Base-by-base conservation (phyloP, 1,140 invertebrate species). In the Nautilus pompilius region DNA sequence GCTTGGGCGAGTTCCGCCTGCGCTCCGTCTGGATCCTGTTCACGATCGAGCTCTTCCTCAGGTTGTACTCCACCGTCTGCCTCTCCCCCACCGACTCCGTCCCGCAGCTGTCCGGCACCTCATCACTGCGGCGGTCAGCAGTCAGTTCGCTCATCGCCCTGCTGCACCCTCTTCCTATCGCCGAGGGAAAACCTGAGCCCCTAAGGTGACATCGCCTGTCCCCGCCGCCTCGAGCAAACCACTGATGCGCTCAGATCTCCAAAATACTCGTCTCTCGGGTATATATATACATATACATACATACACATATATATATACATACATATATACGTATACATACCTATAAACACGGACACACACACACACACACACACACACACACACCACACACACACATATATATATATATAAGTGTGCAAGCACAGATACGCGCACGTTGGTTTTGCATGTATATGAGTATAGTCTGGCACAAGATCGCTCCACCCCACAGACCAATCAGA, bases 21-120 rank as follows among this genome's bases (percentile, higher is more conserved):
- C 78, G 73, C 58, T 86, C 84, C 13, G 79, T 80, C 66, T 86
- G 80, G 49, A 85, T 79, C 36, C 85, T 68, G 46, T 85, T 86
- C 56, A 84, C 80, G 30, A 86, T 80, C 5, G 85, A 86, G 26
- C 83, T 79, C 3, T 82, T 80, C 15, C 86, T 71, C 15, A 87
- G 78, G 56, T 86, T 86, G 71, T 87, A 87, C 69, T 86, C 70
- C 32, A 63, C 69, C 3, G 32, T 46, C 13, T 41, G 32, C 2
- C 32, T 32, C 13, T 54, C 26, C 20, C 28, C 20, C 24, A 13
- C 22, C 28, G 20, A 26, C 10, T 36, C 33, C n/a, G 30, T 59
- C 28, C 20, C 20, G 28, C 28, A 20, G n/a, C 10, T 55, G 34
- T 45, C 17, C 15, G 20, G 5, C 17, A 20, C 30, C 15, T 24